These are phyloP conservation scores for Eupristina koningsbergeri DNA, from an alignment of 1,140 invertebrate genomes.

Conservation along the genomic window DNA sequence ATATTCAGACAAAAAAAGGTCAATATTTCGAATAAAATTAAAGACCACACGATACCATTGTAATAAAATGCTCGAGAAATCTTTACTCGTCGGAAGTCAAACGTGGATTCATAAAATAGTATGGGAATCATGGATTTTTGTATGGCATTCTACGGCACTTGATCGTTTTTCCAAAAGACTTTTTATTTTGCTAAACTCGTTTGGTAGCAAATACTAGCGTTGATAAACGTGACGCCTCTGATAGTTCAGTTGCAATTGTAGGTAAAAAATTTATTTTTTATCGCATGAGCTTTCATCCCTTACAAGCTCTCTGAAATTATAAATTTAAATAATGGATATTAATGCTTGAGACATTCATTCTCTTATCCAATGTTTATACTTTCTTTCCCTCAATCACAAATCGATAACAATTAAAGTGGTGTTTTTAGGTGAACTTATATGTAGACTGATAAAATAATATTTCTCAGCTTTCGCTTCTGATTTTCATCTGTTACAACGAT, in stretches of 20 bases:
- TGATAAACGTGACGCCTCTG: not conserved
- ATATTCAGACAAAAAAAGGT: too few species aligned
- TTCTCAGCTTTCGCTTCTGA: too few species aligned
- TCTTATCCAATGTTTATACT: too few species aligned
- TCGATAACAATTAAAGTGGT: too few species aligned
- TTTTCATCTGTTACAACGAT: too few species aligned
- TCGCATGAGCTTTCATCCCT: not conserved
- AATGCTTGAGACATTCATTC: too few species aligned
- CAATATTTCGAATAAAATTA: constrained; percentile 7
- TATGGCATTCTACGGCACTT: not conserved
- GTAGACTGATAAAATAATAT: too few species aligned
- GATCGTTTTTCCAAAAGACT: constrained; percentile 28
- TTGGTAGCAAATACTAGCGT: not conserved
- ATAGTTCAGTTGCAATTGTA: constrained; percentile 19
- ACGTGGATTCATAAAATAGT: constrained; percentile 34
- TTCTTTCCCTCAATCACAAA: too few species aligned
- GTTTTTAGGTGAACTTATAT: too few species aligned
- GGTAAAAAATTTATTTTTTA: not conserved
- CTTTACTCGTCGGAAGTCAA: not conserved
- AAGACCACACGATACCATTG: not conserved
- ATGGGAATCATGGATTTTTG: too few species aligned
- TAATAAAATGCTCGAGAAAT: not conserved
- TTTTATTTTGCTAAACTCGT: constrained; percentile 31
- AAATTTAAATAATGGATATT: not conserved
- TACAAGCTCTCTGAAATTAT: not conserved